Evolutionary conservation across 1,140 invertebrate species (phyloP).

Genomic region (Penaeus vannamei): DNA sequence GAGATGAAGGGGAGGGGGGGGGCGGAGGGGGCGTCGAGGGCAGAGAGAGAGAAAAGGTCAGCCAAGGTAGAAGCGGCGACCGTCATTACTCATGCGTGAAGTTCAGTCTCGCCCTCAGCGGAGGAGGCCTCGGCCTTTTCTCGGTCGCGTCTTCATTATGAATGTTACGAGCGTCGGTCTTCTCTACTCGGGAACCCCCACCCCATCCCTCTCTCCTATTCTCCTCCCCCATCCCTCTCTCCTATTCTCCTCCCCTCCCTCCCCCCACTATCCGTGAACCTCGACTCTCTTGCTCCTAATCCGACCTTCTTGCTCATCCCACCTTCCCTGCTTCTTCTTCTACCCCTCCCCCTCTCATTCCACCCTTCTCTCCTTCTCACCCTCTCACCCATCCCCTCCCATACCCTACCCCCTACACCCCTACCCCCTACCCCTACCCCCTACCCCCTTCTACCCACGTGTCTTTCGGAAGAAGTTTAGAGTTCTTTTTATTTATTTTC

Average conservation of each 20-base stretch:
- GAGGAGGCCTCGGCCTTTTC: not conserved
- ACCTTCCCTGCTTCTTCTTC: constrained; percentile 8
- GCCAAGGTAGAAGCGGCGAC: not conserved
- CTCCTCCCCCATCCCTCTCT: not conserved
- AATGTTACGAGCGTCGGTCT: constrained; percentile 13
- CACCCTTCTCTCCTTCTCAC: not conserved
- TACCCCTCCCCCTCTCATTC: not conserved
- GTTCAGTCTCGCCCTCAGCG: not conserved
- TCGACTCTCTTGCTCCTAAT: not conserved
- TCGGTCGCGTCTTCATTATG: constrained; percentile 5
- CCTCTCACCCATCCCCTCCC: not conserved
- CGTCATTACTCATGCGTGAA: constrained; percentile 18
- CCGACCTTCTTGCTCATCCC: not conserved
- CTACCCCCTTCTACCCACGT: constrained; percentile 2
- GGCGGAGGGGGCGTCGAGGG: not conserved
- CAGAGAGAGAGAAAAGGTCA: not conserved
- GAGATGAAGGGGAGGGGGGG: not conserved
- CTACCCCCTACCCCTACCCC: not conserved
- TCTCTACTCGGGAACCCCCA: not conserved
- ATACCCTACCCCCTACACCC: no score
- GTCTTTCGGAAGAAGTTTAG: not conserved
- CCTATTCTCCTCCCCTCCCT: not conserved
- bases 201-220: not conserved
- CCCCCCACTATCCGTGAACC: not conserved
- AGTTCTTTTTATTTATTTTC: no score